Percentiles rank a stretch among this genome's conserved stretches.
Conservation (phyloP, 2,888 invertebrate genomes). For the Agrilus cyanescens region DNA sequence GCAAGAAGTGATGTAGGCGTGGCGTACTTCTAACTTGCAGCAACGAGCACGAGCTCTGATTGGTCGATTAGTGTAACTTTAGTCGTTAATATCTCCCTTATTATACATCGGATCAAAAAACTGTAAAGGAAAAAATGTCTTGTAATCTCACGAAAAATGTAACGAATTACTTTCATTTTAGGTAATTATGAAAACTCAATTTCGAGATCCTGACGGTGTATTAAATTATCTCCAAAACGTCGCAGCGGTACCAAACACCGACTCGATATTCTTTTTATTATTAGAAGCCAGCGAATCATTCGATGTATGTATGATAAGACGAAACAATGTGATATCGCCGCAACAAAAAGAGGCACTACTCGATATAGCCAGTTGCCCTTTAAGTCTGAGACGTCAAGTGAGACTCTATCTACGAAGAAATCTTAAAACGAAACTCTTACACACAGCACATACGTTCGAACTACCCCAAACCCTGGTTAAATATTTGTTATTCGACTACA, state of each 20-base stretch:
- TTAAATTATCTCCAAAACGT: conserved; percentile 66
- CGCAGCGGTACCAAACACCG: conserved; percentile 42
- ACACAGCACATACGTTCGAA: conserved; percentile 46
- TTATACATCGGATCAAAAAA: too few relatives aligned
- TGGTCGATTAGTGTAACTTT: too few relatives aligned
- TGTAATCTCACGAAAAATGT: too few relatives aligned
- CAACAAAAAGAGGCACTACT: conserved; percentile 54
- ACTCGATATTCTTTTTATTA: conserved; percentile 51
- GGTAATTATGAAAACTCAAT: conserved; percentile 75
- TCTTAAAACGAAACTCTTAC: conserved; percentile 45
- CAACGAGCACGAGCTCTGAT: too few relatives aligned
- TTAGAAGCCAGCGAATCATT: conserved; percentile 66
- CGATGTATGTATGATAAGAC: conserved; percentile 67
- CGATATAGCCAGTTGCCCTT: conserved; percentile 52
- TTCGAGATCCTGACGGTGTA: conserved; percentile 72
- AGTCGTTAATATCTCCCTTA: too few relatives aligned
- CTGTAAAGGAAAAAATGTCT: too few relatives aligned
- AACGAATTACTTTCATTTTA: conserved; percentile 22
- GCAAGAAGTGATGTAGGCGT: too few relatives aligned
- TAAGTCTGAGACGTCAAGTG: conserved; percentile 53
- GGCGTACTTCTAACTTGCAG: too few relatives aligned
- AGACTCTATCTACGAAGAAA: conserved; percentile 38
- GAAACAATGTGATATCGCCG: conserved; percentile 53
- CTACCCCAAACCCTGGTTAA: conserved; percentile 53
- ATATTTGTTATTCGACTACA: conserved; percentile 57